Evolutionary conservation across 2,113 vertebrate species (phyloP), one percentile per base, ranked within the genome.

Genomic region (Anoura caudifer): DNA sequence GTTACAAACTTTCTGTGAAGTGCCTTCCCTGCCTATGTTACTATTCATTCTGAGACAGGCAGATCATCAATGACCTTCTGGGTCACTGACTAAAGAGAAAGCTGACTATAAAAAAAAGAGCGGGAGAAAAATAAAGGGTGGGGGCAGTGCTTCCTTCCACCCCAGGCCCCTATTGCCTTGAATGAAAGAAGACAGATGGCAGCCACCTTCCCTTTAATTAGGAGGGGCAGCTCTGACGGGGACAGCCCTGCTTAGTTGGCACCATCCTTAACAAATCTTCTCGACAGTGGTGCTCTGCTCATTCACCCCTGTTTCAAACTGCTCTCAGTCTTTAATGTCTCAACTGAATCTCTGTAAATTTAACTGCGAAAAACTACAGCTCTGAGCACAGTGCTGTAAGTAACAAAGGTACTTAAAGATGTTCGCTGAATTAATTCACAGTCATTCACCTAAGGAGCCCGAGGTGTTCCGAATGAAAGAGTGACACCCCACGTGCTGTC

Each of bases 21-120:
- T 36, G 80, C 91, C 86, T 93, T 63, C 95, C 80, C 56, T 81
- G 76, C 95, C 96, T 61, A 80, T 52, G 93, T 86, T 92, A 91
- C 91, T 93, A 93, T 97, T 89, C 93, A 96, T 93, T 93, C 94
- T 36, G 93, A 97, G 89, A 95, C 3, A 97, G 96, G 79, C 83
- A 89, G 96, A 91, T 80, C 97, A 89, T 65, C 89, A 96, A 96
- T 96, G 75, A 94, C 83, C 88, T 98, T 97, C 90, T 96, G 97
- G 98, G 98, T 97, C 98, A 97, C 96, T 96, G 98, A 97, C 80
- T 67, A 43, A 76, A 87, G 93, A 97, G 97, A 97, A 98, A 97
- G 97, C 92, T 10, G 85, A 85, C 79, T 96, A 28, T 70, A 61
- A 97, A 75, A 84, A 84, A 90, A 52, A 84, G 82, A 92, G 47